Evolutionary conservation across 2,888 invertebrate genomes (phyloP), one percentile per base, ranked within the genome.

Genomic region (Anagyrus pseudococci): DNA sequence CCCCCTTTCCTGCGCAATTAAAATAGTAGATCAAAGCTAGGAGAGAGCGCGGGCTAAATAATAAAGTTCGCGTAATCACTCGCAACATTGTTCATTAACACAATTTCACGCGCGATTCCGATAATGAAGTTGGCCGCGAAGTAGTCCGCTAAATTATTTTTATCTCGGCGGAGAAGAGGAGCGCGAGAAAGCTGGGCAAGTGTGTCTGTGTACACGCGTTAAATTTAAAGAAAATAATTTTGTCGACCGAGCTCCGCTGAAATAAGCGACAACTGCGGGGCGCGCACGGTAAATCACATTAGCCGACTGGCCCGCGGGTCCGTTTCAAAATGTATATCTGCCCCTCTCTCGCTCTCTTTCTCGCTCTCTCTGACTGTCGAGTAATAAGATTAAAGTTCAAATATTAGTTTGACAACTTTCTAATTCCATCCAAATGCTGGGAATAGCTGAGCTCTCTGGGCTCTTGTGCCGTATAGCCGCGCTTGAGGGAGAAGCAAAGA

Each of bases 361-460:
- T n/a, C n/a, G n/a, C n/a, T n/a, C n/a, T n/a, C n/a, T n/a, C n/a
- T n/a, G 33, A 2, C 8, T 10, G 2, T 2, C 23, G 15, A 17
- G 13, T 26, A 46, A 58, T 58, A 23, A 7, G 15, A 47, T 59
- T 53, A 22, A 49, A 49, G 7, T 23, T 44, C 29, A 19, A 25
- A 41, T 29, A 41, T 47, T 40, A 47, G 53, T 44, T 47, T 7
- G n/a, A 3, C 26, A 59, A 40, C 41, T 49, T 49, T 2, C 22
- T 7, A 19, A 47, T 22, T 37, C 23, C 22, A n/a, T 55, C 17
- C n/a, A 33, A 55, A 19, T 55, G n/a, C 6, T 23, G 4, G 2
- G 43, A 41, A 53, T 43, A 43, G 43, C 1, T 37, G 2, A 4
- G 15, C 8, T 2, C 33, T 8, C 8, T 37, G n/a, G n/a, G n/a